Evolutionary conservation across 2,888 invertebrate species (phyloP), one percentile per base, ranked within the genome.

Genomic region (Tipula confusa): DNA sequence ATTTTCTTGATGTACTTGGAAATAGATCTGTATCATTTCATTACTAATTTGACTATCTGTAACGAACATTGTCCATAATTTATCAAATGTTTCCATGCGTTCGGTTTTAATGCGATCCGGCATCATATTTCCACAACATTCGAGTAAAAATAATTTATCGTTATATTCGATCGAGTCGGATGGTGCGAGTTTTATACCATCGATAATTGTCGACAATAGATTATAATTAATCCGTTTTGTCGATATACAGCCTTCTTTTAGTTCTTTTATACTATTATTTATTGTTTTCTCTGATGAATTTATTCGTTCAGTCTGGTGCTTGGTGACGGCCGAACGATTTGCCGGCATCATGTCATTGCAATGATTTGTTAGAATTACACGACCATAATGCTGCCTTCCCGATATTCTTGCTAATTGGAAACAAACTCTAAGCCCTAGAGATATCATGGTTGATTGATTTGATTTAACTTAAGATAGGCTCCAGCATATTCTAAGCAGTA

Each of bases 1-100:
- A 86, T 94, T 94, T 9, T 92, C 91, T n/a, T 91, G 91, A 86
- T 93, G 91, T 1, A 92, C 91, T 86, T 90, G 88, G 0, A 94
- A 88, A 48, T 93, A 88, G 9, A 91, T 91, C 86, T 93, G 90
- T 85, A 92, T 93, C 83, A 88, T 87, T 1, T 85, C 84, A 64
- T 86, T 84, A 1, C 84, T 86, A 0, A 88, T 86, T 80, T 86
- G 85, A 85, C 92, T 64, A 4, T 84, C 83, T 2, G 84, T 83
- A 1, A 89, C 88, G 18, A 93, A 86, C 43, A 90, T 88, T 28
- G 88, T 87, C 92, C 93, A 93, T n/a, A 93, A 87, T 84, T 90
- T 88, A 85, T 91, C 89, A 18, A 91, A 91, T 6, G 93, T 86
- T 81, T 87, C 86, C 87, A 92, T 89, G 84, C 93, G 90, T 11